Percentiles rank a stretch among this genome's conserved stretches.
phyloP scores from a whole-genome alignment of 2,797 vertebrate species.

The Calcarius lapponicus region DNA sequence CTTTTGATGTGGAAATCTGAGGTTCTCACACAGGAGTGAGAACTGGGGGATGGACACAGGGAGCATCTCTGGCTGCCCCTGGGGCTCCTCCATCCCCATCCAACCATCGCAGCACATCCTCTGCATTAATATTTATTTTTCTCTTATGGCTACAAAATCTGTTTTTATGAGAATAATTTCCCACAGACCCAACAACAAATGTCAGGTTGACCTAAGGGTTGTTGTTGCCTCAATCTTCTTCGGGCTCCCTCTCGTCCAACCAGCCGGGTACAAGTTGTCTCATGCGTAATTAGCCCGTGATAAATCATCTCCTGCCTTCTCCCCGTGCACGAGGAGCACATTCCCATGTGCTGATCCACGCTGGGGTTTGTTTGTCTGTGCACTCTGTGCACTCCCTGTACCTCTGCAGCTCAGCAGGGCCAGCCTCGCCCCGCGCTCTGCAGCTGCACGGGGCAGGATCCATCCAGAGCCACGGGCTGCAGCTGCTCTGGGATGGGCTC shows the following conservation, averaged over 20 bases:
- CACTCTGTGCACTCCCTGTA: not conserved
- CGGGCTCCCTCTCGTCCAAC: not conserved
- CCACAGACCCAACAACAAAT: constrained; percentile 21
- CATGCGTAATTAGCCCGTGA: not conserved
- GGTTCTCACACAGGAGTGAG: fast-evolving
- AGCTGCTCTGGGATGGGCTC: fast-evolving
- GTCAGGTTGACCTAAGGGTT: constrained; percentile 52
- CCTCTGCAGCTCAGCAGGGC: not conserved
- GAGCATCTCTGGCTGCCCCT: not conserved
- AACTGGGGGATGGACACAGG: not conserved
- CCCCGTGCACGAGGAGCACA: not conserved
- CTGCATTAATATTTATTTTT: not conserved
- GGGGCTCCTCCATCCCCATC: not conserved
- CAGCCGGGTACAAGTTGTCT: constrained; percentile 41
- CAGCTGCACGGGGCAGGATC: not conserved
- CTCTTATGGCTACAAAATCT: not conserved
- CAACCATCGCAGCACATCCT: not conserved
- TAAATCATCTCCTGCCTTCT: not conserved
- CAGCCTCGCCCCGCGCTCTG: not conserved
- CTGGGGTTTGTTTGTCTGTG: not conserved
- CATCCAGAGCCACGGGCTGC: fast-evolving
- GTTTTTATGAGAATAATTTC: constrained; percentile 11
- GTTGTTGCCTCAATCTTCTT: not conserved
- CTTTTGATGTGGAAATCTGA: not conserved
- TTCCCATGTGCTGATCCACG: not conserved